Base-by-base conservation (phyloP, 1,140 invertebrate species). In the Hetaerina americana region DNA sequence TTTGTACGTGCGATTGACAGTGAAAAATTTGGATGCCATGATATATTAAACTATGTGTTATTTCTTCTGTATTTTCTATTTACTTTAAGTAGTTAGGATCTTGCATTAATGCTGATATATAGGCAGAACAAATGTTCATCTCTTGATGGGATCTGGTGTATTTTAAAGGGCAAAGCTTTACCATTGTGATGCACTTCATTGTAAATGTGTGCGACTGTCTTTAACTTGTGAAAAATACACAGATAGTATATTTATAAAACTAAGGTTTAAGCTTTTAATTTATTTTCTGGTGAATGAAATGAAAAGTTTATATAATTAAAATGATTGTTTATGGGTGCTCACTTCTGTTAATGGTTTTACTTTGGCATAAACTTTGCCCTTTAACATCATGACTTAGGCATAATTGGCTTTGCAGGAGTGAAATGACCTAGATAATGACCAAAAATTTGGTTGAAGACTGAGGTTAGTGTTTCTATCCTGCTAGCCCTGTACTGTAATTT, bases 31-130 rank as follows among this genome's bases (percentile, higher is more conserved):
- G 40, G 40, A 57, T 57, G 40, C 40, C 40, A 57, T 57, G 40
- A 57, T 57, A 57, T 57, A 57, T 57, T 57, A 57, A 57, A 57
- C 40, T 57, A 57, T 57, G 22, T 57, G 40, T 57, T 57, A 57
- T 57, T 57, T 57, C 40, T 57, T 57, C 40, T 57, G 40, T 57
- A 57, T 57, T 57, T 57, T 57, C 40, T 57, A 57, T 57, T 57
- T 57, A 57, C 40, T 57, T 57, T 57, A 57, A 57, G 40, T 57
- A 57, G 40, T 57, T 57, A 57, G 40, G 22, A 10, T 57, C 10
- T 57, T 57, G 40, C 40, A 57, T 57, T 57, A 57, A 57, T 57
- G 40, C 40, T 57, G 40, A 57, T 57, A 57, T 57, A 57, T 57
- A 57, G 40, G 40, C 40, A 57, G 22, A 57, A 57, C 40, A 57